phyloP scores from a whole-genome alignment of 2,113 vertebrate genomes.

The Dipodomys ordii region DNA sequence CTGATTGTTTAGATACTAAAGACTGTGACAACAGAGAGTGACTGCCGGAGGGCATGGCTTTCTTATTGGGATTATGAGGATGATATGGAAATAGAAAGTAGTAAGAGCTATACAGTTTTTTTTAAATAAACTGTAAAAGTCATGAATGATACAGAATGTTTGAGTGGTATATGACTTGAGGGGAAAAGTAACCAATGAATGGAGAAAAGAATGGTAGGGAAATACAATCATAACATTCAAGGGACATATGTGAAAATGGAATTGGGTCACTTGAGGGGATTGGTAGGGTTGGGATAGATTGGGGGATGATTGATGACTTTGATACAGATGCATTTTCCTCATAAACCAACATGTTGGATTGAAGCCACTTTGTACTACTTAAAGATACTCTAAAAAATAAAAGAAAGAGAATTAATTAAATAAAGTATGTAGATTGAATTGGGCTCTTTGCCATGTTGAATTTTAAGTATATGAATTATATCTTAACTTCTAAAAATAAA shows the following conservation, averaged over 20 bases:
- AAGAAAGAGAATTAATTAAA: neutral
- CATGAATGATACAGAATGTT: no score
- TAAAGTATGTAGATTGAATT: neutral
- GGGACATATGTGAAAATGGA: no score
- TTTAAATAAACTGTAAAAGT: neutral
- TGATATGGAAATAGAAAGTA: conserved; percentile 37
- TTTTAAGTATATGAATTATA: conserved; percentile 6
- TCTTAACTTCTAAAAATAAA: conserved; percentile 17
- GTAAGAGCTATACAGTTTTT: neutral
- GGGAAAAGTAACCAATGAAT: no score
- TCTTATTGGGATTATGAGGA: neutral
- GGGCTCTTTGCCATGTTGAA: neutral
- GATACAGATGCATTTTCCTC: no score
- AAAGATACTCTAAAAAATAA: neutral
- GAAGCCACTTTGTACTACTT: no score
- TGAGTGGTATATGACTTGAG: no score
- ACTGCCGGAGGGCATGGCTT: neutral
- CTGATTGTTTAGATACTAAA: neutral
- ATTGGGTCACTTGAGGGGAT: no score
- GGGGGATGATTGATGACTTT: no score
- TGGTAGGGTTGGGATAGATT: no score
- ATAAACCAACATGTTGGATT: no score
- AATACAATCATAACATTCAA: no score
- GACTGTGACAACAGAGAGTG: rapidly evolving
- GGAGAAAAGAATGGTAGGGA: no score